phyloP scores from a whole-genome alignment of 2,888 invertebrate species.

The Rotaria macrura region DNA sequence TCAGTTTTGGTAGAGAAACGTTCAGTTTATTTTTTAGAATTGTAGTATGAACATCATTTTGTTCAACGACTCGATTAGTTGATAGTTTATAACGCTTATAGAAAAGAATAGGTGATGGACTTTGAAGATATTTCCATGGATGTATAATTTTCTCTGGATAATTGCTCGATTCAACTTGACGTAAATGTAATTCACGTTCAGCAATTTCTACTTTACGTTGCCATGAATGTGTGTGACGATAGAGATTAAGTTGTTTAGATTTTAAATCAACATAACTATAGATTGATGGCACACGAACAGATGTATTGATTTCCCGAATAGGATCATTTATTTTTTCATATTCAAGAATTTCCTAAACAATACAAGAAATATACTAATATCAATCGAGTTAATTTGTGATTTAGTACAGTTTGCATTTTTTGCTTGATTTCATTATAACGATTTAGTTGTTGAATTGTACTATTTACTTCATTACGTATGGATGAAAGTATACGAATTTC shows the following conservation, averaged over 20 bases:
- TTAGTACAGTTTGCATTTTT: background rate
- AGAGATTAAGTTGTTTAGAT: background rate
- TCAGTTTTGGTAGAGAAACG: background rate
- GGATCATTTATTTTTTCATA: slow-evolving; percentile 3
- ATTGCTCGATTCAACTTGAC: background rate
- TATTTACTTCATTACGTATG: background rate
- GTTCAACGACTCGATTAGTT: background rate
- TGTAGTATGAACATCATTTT: background rate
- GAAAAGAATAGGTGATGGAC: background rate
- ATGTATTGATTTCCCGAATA: background rate
- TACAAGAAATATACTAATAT: too few species aligned
- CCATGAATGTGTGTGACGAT: background rate
- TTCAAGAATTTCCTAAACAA: background rate
- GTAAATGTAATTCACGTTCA: slow-evolving; percentile 11
- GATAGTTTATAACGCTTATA: background rate
- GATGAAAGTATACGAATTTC: background rate
- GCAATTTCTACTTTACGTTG: slow-evolving; percentile 9
- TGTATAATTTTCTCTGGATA: slow-evolving; percentile 9
- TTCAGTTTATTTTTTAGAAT: background rate
- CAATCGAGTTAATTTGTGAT: too few species aligned
- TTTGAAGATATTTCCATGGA: slow-evolving; percentile 17
- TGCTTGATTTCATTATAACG: background rate
- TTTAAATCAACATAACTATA: background rate
- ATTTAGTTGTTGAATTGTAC: background rate
- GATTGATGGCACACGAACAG: background rate